Conservation (phyloP, 2,888 invertebrate species). For the Teleiodes luculella region DNA sequence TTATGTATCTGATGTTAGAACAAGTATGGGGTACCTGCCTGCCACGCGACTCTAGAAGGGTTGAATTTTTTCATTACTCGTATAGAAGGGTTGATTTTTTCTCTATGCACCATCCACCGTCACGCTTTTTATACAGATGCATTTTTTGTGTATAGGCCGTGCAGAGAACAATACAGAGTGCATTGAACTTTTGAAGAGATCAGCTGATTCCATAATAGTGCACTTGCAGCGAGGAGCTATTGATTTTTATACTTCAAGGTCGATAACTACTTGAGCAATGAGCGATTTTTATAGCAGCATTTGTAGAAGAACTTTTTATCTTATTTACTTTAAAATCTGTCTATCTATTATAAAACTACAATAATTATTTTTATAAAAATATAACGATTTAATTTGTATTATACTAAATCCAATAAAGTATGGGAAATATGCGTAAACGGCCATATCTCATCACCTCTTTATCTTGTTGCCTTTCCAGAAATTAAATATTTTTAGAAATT, state of each 20-base stretch:
- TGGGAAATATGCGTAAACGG: no score
- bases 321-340: no score
- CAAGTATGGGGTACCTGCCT: constrained; percentile 70
- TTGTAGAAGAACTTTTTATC: not conserved
- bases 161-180: constrained; percentile 63
- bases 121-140: constrained; percentile 51
- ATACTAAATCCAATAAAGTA: no score
- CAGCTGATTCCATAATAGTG: constrained; percentile 73
- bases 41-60: constrained; percentile 72
- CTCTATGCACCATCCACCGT: constrained; percentile 46
- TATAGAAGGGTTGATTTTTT: constrained; percentile 74
- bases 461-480: no score
- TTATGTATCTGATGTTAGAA: not conserved
- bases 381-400: no score
- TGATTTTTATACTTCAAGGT: constrained; percentile 71
- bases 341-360: no score
- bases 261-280: constrained; percentile 23
- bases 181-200: constrained; percentile 70
- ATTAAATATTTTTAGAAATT: not conserved
- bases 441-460: no score
- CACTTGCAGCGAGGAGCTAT: constrained; percentile 66
- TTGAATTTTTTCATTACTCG: constrained; percentile 68
- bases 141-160: constrained; percentile 56
- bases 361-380: no score
- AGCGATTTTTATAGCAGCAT: not conserved